Evolutionary conservation across 2,797 vertebrate genomes (phyloP).

Genomic region (Spinibarbus caldwelli): DNA sequence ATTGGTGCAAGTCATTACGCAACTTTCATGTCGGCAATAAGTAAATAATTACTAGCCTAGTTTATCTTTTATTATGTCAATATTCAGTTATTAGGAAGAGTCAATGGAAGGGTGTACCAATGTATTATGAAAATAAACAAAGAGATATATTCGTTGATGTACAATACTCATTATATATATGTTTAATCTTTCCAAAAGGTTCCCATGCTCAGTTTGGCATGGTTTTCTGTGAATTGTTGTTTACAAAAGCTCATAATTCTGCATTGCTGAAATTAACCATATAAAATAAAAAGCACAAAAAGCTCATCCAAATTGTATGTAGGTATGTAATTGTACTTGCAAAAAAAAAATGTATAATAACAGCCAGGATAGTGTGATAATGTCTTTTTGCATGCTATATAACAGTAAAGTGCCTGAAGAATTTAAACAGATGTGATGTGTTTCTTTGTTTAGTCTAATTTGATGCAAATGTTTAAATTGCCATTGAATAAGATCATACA

Average conservation of each 20-base stretch:
- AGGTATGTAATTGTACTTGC: background rate
- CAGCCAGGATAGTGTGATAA: background rate
- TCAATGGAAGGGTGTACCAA: background rate
- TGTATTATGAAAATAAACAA: constrained; percentile 23
- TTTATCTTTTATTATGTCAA: constrained; percentile 20
- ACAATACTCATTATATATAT: background rate
- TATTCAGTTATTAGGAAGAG: background rate
- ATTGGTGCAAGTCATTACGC: background rate
- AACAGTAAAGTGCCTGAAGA: constrained; percentile 20
- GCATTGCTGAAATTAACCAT: background rate
- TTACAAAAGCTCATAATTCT: background rate
- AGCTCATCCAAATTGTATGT: background rate
- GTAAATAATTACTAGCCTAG: constrained; percentile 15
- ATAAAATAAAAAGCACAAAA: background rate
- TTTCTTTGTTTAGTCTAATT: constrained; percentile 47
- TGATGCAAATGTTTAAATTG: constrained; percentile 59
- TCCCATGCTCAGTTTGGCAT: background rate
- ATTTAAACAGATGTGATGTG: constrained; percentile 23
- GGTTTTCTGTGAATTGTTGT: background rate
- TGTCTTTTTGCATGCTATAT: constrained; percentile 61
- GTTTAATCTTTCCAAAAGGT: background rate
- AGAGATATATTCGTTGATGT: background rate
- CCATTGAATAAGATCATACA: background rate
- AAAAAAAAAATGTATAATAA: background rate
- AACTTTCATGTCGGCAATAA: background rate